Conservation (phyloP, 2,888 invertebrate species). For the Drosophila buzzatii region DNA sequence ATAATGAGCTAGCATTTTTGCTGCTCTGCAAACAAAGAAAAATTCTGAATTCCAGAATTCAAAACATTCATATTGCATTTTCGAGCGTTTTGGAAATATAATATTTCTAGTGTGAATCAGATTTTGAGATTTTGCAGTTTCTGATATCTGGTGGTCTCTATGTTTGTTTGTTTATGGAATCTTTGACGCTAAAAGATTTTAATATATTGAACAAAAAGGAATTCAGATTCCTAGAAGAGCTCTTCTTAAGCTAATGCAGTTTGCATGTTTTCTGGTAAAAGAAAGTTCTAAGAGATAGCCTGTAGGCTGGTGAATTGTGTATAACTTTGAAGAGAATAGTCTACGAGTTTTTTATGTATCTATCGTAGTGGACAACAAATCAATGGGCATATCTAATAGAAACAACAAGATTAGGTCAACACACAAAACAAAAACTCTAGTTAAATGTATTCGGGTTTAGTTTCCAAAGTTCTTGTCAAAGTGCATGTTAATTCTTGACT, state of each 20-base stretch:
- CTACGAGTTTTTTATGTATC: background rate
- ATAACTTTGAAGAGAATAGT: background rate
- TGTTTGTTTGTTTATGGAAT: background rate
- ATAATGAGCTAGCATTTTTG: background rate
- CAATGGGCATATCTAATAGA: background rate
- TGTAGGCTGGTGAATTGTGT: too few relatives aligned
- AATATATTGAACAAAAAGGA: background rate
- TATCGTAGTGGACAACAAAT: background rate
- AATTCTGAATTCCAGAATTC: background rate
- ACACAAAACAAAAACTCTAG: background rate
- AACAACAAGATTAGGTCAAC: background rate
- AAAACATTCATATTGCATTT: background rate
- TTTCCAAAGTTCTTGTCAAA: background rate
- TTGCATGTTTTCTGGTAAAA: background rate
- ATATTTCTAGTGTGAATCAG: background rate
- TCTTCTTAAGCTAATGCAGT: background rate
- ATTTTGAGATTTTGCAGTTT: background rate
- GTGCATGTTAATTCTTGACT: background rate
- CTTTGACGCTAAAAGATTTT: background rate
- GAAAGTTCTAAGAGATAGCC: too few relatives aligned
- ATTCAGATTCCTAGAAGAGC: background rate
- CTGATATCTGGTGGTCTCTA: background rate
- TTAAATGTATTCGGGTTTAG: background rate
- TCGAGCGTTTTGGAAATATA: background rate
- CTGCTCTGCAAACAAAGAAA: background rate